Evolutionary conservation across 1,140 invertebrate species (phyloP).

Genomic region (Drosophila tsacasi): DNA sequence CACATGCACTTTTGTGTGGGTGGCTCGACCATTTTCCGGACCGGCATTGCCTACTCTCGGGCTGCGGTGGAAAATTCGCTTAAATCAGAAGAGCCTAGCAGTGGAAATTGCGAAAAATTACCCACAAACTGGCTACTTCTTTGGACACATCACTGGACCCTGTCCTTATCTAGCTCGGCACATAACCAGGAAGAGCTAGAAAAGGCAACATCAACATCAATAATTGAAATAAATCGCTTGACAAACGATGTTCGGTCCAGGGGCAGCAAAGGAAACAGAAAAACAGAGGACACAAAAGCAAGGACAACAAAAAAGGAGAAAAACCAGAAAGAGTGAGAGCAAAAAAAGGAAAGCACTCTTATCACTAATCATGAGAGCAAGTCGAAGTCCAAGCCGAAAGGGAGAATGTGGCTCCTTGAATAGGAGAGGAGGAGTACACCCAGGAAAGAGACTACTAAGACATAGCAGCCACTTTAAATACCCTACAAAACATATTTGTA

Average conservation of each 20-base stretch:
- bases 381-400: background rate
- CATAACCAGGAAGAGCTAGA: slow-evolving; percentile 14
- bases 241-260: slow-evolving; percentile 61
- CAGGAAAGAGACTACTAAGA: background rate
- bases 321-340: slow-evolving; percentile 17
- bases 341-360: slow-evolving; percentile 47
- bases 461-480: too few relatives aligned
- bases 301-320: slow-evolving; percentile 9
- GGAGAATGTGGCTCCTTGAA: slow-evolving; percentile 1
- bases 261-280: slow-evolving; percentile 27
- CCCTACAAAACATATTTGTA: background rate
- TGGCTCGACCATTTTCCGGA: background rate
- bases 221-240: slow-evolving; percentile 82
- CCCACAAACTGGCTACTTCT: slow-evolving; percentile 25
- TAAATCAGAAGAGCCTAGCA: background rate
- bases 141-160: slow-evolving; percentile 9
- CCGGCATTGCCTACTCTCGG: slow-evolving; percentile 21
- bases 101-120: slow-evolving; percentile 13
- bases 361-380: slow-evolving; percentile 69
- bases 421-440: background rate
- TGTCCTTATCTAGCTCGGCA: slow-evolving; percentile 29
- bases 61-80: slow-evolving; percentile 11
- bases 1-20: slow-evolving; percentile 6
- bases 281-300: slow-evolving; percentile 38
- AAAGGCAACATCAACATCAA: slow-evolving; percentile 50